phyloP scores from a whole-genome alignment of 2,888 invertebrate species.

The Mimas tiliae region DNA sequence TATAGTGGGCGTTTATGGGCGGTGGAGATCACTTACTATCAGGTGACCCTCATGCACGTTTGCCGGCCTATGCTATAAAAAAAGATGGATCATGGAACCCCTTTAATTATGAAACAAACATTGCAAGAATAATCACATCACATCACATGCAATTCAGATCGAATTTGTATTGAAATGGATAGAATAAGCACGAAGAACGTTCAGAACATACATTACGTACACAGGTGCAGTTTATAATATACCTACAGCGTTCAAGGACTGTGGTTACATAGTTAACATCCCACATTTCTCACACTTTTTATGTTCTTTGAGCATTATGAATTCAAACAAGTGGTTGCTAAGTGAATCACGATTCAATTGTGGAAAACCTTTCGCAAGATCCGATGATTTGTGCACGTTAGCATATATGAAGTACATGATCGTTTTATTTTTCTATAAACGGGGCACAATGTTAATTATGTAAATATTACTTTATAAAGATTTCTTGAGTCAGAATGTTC shows the following conservation, averaged over 20 bases:
- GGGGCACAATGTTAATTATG: background rate
- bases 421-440: background rate
- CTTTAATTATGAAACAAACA: no score
- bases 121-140: no score
- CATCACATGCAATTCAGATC: no score
- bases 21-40: no score
- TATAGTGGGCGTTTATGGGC: no score
- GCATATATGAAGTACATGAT: background rate
- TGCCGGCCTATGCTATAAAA: no score
- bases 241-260: constrained; percentile 1
- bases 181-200: background rate
- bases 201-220: background rate
- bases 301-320: constrained; percentile 12
- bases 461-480: background rate
- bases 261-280: background rate
- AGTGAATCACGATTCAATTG: constrained; percentile 21
- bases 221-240: background rate
- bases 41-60: no score
- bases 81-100: no score
- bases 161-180: background rate
- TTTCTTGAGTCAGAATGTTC: background rate
- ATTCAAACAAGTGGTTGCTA: constrained; percentile 13
- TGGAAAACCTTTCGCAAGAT: constrained; percentile 17
- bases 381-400: background rate
- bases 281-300: constrained; percentile 16